phyloP scores from a whole-genome alignment of 1,140 invertebrate species.

The Magallana angulata region DNA sequence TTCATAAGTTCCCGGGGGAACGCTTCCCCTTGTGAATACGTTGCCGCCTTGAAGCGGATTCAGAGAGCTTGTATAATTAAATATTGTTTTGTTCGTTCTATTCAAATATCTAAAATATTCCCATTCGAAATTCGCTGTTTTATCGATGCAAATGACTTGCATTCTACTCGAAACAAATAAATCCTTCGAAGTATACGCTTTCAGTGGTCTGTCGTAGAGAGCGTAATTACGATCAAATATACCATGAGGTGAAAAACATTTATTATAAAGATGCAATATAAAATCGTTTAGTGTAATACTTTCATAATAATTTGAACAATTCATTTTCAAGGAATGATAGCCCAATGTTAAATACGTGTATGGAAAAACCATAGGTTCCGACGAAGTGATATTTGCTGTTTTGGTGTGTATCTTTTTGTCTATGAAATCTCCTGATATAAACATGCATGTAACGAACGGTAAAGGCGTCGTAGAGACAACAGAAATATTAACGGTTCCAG shows the following conservation, averaged over 20 bases:
- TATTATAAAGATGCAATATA: slow-evolving; percentile 33
- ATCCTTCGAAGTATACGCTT: slow-evolving; percentile 48
- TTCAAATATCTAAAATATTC: neutral
- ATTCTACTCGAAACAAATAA: slow-evolving; percentile 50
- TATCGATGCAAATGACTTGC: slow-evolving; percentile 42
- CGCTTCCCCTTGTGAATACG: slow-evolving; percentile 26
- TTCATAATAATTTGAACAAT: slow-evolving; percentile 51
- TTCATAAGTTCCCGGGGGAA: slow-evolving; percentile 42
- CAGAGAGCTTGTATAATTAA: neutral
- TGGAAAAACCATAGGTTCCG: slow-evolving; percentile 32
- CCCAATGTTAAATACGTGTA: slow-evolving; percentile 50
- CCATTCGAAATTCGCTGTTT: slow-evolving; percentile 44
- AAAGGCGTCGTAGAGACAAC: neutral
- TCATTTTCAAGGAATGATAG: slow-evolving; percentile 41
- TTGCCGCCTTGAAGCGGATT: slow-evolving; percentile 16
- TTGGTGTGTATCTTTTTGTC: neutral
- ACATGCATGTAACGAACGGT: slow-evolving; percentile 28
- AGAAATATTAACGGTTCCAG: slow-evolving; percentile 23
- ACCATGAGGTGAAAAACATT: slow-evolving; percentile 49
- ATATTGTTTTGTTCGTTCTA: neutral
- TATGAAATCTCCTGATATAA: slow-evolving; percentile 42
- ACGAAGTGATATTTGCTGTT: slow-evolving; percentile 43
- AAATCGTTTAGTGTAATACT: neutral
- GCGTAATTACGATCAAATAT: slow-evolving; percentile 55
- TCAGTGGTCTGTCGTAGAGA: slow-evolving; percentile 45